phyloP scores from a whole-genome alignment of 2,888 invertebrate genomes.

The Diarsia mendica region DNA sequence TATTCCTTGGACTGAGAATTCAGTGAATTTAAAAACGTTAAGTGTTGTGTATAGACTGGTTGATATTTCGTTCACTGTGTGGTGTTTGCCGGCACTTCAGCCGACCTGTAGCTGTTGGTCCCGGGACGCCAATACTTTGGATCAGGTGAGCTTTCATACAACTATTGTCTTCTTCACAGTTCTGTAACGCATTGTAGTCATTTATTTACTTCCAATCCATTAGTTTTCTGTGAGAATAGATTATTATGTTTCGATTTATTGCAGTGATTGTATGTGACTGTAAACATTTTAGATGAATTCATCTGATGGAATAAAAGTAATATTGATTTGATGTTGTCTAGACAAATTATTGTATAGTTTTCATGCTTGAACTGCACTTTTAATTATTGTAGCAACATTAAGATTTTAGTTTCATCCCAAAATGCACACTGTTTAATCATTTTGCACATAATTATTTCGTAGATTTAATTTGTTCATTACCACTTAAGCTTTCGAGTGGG shows the following conservation, averaged over 20 bases:
- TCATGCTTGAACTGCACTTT: not conserved
- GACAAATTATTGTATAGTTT: slow-evolving; percentile 19
- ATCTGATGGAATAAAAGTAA: not conserved
- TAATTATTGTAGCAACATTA: not conserved
- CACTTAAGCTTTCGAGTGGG: slow-evolving; percentile 24
- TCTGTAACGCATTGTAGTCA: slow-evolving; percentile 23
- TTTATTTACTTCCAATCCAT: slow-evolving; percentile 41
- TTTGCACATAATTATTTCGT: slow-evolving; percentile 4
- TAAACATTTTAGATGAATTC: slow-evolving; percentile 7
- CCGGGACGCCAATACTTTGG: slow-evolving; percentile 64
- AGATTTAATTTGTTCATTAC: not conserved
- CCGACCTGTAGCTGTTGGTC: slow-evolving; percentile 61
- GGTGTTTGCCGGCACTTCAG: slow-evolving; percentile 64
- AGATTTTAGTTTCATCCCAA: not conserved
- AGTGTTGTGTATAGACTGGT: slow-evolving; percentile 76
- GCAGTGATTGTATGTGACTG: slow-evolving; percentile 1
- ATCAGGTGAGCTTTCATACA: slow-evolving; percentile 69
- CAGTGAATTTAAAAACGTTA: slow-evolving; percentile 72
- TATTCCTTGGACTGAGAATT: slow-evolving; percentile 65
- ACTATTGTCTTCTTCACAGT: slow-evolving; percentile 48
- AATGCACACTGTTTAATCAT: not conserved
- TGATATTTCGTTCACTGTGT: slow-evolving; percentile 64
- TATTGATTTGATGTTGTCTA: slow-evolving; percentile 26
- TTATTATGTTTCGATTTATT: slow-evolving; percentile 18
- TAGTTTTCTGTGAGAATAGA: slow-evolving; percentile 22